Percentiles rank a stretch among this genome's conserved stretches.
Evolutionary conservation across 2,113 vertebrate species (phyloP).

Genomic region (Anolis sagrei): DNA sequence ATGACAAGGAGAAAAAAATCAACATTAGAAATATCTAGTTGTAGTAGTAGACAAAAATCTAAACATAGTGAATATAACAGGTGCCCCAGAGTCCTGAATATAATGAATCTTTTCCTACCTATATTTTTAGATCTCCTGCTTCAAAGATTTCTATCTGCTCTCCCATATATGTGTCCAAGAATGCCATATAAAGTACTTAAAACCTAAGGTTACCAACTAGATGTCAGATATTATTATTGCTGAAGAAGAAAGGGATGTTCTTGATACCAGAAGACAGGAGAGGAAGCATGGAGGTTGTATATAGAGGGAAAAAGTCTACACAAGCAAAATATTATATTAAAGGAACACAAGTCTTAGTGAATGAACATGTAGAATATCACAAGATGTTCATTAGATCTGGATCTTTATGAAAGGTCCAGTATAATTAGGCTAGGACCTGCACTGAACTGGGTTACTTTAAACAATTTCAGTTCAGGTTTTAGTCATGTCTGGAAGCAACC

Average conservation of each 20-base stretch:
- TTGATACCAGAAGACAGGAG: slow-evolving; percentile 50
- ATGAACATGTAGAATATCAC: too few species aligned
- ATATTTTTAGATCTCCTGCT: slow-evolving; percentile 39
- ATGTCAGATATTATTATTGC: slow-evolving; percentile 51
- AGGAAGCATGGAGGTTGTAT: slow-evolving; percentile 29
- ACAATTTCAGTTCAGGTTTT: not conserved
- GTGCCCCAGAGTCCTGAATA: slow-evolving; percentile 11
- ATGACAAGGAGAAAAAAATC: not conserved
- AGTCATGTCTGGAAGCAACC: too few species aligned
- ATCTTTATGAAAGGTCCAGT: too few species aligned
- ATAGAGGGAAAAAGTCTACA: not conserved
- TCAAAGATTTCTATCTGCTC: slow-evolving; percentile 22
- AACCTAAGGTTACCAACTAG: slow-evolving; percentile 52
- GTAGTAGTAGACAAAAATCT: slow-evolving; percentile 29
- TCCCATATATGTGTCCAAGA: slow-evolving; percentile 18
- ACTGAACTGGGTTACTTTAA: not conserved
- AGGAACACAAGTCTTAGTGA: slow-evolving; percentile 48
- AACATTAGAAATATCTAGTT: not conserved
- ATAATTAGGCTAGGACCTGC: too few species aligned
- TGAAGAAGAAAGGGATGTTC: slow-evolving; percentile 47
- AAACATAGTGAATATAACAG: not conserved
- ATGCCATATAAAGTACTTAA: slow-evolving; percentile 50
- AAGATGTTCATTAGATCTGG: too few species aligned
- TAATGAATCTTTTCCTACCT: slow-evolving; percentile 1
- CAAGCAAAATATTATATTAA: slow-evolving; percentile 9